Base-by-base conservation (phyloP, 1,140 invertebrate genomes). In the Brachionus rotundiformis region DNA sequence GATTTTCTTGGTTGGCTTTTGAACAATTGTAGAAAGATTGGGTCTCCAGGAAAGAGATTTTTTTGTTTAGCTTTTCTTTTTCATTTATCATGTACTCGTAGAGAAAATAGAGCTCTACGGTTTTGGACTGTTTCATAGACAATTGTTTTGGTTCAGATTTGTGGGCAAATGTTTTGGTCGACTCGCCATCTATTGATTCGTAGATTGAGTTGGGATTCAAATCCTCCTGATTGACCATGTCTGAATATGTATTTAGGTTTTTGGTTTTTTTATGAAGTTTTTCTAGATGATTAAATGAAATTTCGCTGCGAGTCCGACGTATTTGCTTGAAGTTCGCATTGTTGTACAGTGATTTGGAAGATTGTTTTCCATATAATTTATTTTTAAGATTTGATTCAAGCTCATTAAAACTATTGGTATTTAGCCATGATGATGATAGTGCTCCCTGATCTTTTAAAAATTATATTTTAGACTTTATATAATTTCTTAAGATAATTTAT, bases 161-260 rank as follows among this genome's bases (percentile, higher is more conserved):
- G 29, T 33, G 63, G 4, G 10, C 33, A 36, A 68, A 68, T 68
- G 63, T 73, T 41, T 73, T 73, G 25, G 8, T 29, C 0, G 68
- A 73, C 25, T 73, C 68, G 36, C 68, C 68, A 73, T 73, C 68
- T 23, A 73, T 73, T 73, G 68, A 73, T 25, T 73, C 68, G 19
- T 73, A 73, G 1, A 73, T 73, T 29, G 68, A 73, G 29, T 73
- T 73, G 5, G 68, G 68, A n/a, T 73, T 73, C 11, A 29, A 7
- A 23, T 73, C 68, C 0, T 73, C 29, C 2, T 73, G 36, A 27
- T 31, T 73, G 10, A 68, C 29, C 16, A 68, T 8, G 19, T 68
- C 16, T 5, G 63, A 68, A 36, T 36, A 68, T 23, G 16, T 36
- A 16, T 68, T 33, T 1, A 6, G 8, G 29, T 68, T n/a, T n/a